Base-by-base conservation (phyloP, 2,113 vertebrate genomes). In the Lamprologus tigripictilis region DNA sequence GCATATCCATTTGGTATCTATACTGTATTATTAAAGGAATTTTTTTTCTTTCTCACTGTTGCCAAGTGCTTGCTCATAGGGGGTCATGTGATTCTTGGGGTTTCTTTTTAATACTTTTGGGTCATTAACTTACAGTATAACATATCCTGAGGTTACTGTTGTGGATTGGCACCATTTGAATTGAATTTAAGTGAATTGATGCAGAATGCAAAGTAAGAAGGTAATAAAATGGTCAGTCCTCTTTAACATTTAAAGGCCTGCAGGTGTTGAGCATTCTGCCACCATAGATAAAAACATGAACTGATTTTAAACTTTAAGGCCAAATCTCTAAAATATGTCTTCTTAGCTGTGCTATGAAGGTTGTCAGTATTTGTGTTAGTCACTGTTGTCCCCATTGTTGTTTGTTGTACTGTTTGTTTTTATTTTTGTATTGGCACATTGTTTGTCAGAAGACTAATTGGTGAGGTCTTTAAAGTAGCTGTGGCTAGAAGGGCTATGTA, bases 361-460 rank as follows among this genome's bases (percentile, higher is more conserved):
- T 73, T 73, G 37, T 73, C 21, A 26, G 21, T 17, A 73, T 26
- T 73, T 45, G 13, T 2, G 1, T 45, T 26, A 10, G 21, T 10
- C 68, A 26, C 21, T 17, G 21, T 11, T 17, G 14, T 68, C 11
- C 0, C 63, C 63, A 40, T 68, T 68, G n/a, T 0, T 23, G 12
- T 71, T 71, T 71, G n/a, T 0, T 23, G n/a, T 71, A 71, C 35
- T 40, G 35, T 68, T 68, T 40, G 4, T 21, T 40, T 21, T 40
- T 68, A 1, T 71, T 40, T 71, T 71, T 71, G 35, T 40, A 71
- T 71, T 23, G 35, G 0, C 2, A 0, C 5, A 6, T 71, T 42
- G 2, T 23, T 71, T 71, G 3, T 23, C 35, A 71, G 12, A 71
- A 71, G 35, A 23, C 66, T 16, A 23, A 2, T 40, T 14, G n/a